Conservation (phyloP, 37 sponge, comb jelly and placozoan genomes). For the Tethya wilhelma region DNA sequence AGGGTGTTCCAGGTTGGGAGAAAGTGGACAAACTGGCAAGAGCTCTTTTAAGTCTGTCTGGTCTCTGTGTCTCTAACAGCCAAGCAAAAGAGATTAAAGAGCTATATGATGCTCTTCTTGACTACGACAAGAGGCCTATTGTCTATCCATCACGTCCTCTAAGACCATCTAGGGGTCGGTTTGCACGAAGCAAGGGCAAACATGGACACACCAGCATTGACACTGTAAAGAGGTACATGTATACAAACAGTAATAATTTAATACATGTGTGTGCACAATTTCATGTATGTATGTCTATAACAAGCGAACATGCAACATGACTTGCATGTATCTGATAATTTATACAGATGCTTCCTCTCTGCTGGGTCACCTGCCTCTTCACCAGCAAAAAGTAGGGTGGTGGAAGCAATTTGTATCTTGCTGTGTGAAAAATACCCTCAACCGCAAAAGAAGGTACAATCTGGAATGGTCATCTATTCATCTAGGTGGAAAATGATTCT, state of each 20-base stretch:
- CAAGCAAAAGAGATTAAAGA: neutral
- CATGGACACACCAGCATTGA: neutral
- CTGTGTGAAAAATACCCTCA: too few relatives aligned
- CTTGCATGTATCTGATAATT: too few relatives aligned
- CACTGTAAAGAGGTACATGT: neutral
- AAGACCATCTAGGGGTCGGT: constrained; percentile 10
- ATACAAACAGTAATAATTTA: too few relatives aligned
- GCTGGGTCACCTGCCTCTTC: constrained; percentile 19
- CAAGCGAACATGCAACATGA: too few relatives aligned
- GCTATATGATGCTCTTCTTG: constrained; percentile 3
- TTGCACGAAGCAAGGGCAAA: neutral
- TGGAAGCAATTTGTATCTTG: constrained; percentile 10
- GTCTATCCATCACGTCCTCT: neutral
- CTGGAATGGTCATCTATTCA: too few relatives aligned
- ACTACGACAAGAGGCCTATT: constrained; percentile 33
- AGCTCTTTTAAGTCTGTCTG: neutral
- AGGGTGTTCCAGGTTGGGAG: constrained; percentile 37
- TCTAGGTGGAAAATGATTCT: constrained; percentile 9
- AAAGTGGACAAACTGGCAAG: constrained; percentile 35
- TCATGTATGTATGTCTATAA: too few relatives aligned
- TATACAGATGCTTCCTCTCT: constrained; percentile 29
- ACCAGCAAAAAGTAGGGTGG: constrained; percentile 13
- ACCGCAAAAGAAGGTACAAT: too few relatives aligned
- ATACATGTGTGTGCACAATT: too few relatives aligned
- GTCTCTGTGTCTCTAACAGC: constrained; percentile 6